Percentiles rank a stretch among this genome's conserved stretches.
These are phyloP conservation scores for Podilymbus podiceps DNA, from an alignment of 2,113 vertebrate genomes.

Conservation along the genomic window DNA sequence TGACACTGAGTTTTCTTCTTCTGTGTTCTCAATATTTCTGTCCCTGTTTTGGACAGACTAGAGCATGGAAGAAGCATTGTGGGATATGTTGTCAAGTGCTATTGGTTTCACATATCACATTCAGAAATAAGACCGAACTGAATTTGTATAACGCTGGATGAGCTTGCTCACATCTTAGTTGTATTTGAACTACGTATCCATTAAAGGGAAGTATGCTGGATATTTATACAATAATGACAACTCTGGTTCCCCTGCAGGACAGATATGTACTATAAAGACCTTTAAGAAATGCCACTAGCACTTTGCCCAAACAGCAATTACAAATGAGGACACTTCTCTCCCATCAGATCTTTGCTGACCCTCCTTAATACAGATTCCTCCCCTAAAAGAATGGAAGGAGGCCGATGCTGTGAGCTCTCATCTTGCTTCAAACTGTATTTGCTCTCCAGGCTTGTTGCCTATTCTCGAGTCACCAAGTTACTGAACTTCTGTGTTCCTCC, in stretches of 20 bases:
- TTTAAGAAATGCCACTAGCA: neutral
- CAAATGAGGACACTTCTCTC: neutral
- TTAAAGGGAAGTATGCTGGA: neutral
- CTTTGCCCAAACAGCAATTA: neutral
- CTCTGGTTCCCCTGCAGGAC: neutral
- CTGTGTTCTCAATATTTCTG: neutral
- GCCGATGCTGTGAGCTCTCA: neutral
- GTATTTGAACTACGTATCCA: neutral
- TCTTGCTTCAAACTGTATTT: neutral
- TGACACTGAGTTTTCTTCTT: constrained; percentile 6
- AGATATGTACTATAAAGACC: neutral
- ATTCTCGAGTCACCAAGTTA: neutral
- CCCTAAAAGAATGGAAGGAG: neutral
- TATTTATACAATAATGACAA: neutral
- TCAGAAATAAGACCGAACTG: constrained; percentile 1
- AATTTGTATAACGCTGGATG: neutral
- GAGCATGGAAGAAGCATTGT: neutral
- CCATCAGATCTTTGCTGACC: neutral
- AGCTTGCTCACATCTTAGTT: neutral
- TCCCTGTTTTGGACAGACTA: neutral
- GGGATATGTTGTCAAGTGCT: neutral
- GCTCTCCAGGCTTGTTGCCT: neutral
- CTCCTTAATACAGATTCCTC: neutral
- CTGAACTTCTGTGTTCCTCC: neutral
- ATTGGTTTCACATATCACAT: neutral